Evolutionary conservation across 2,797 vertebrate species (phyloP).

Genomic region (Poecilia picta): DNA sequence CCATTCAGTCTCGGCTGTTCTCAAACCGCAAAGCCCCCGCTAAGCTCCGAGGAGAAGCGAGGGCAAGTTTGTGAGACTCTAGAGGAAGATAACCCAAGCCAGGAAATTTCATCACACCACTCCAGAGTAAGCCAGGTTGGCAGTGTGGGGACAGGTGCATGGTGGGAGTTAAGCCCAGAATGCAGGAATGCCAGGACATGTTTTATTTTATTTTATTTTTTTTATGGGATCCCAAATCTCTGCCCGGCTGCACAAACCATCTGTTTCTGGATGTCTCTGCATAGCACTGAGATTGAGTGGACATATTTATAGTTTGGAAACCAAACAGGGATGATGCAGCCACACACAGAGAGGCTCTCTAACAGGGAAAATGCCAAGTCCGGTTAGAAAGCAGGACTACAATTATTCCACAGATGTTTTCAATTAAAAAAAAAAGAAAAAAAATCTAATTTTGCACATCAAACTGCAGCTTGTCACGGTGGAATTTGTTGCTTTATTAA

Average conservation of each 20-base stretch:
- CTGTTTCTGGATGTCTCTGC: conserved; percentile 67
- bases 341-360: conserved; percentile 15
- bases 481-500: background rate
- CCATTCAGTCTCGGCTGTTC: background rate
- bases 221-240: conserved; percentile 55
- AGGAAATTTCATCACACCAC: conserved; percentile 33
- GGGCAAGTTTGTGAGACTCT: conserved; percentile 17
- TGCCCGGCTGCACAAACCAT: conserved; percentile 62
- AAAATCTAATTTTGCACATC: background rate
- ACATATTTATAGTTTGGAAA: conserved; percentile 70
- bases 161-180: conserved; percentile 56
- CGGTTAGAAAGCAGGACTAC: background rate
- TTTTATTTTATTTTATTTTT: background rate
- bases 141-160: conserved; percentile 59
- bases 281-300: conserved; percentile 50
- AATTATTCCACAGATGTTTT: conserved; percentile 1
- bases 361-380: background rate
- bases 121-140: conserved; percentile 32
- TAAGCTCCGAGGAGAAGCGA: conserved; percentile 13
- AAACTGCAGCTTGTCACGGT: background rate
- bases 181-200: conserved; percentile 62
- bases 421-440: background rate
- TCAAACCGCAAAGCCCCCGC: conserved; percentile 13
- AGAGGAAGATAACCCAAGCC: conserved; percentile 18
- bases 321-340: conserved; percentile 40